A percentile compares a stretch with the other conserved stretches of the same genome.
Conservation (phyloP, 2,797 vertebrate genomes). For the Cynopterus sphinx region DNA sequence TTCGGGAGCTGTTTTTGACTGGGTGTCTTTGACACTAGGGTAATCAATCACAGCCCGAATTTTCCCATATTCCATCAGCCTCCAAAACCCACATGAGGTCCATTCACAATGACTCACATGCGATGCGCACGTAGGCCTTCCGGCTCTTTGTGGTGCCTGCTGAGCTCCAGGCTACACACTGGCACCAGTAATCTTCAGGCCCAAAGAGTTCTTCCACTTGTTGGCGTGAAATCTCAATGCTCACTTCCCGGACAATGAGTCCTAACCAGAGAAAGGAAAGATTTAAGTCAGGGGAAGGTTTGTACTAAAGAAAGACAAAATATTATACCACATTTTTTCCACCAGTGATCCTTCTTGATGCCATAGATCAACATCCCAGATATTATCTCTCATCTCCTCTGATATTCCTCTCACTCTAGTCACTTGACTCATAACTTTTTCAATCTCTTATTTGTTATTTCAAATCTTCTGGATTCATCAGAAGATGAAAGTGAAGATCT, state of each 20-base stretch:
- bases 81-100: fast-evolving
- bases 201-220: slow-evolving; percentile 99
- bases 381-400: not conserved
- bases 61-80: not conserved
- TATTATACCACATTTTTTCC: fast-evolving
- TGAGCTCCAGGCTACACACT: slow-evolving; percentile 99
- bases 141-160: slow-evolving; percentile 98
- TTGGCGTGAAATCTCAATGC: slow-evolving; percentile 98
- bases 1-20: not conserved
- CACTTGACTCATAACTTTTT: not conserved
- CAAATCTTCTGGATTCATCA: not conserved
- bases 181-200: slow-evolving; percentile 99
- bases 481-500: not conserved
- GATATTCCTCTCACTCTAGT: not conserved
- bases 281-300: not conserved
- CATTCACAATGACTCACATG: slow-evolving; percentile 91
- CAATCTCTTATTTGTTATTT: slow-evolving; percentile 31
- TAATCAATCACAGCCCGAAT: not conserved
- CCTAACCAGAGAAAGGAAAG: slow-evolving; percentile 85
- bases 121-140: slow-evolving; percentile 97
- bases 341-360: not conserved
- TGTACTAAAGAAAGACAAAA: not conserved
- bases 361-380: not conserved
- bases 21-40: not conserved
- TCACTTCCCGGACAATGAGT: slow-evolving; percentile 97